These are phyloP conservation scores for Ophiothrix spiculata DNA, from an alignment of 35 echinoderm and acorn worm species.

Conservation along the genomic window DNA sequence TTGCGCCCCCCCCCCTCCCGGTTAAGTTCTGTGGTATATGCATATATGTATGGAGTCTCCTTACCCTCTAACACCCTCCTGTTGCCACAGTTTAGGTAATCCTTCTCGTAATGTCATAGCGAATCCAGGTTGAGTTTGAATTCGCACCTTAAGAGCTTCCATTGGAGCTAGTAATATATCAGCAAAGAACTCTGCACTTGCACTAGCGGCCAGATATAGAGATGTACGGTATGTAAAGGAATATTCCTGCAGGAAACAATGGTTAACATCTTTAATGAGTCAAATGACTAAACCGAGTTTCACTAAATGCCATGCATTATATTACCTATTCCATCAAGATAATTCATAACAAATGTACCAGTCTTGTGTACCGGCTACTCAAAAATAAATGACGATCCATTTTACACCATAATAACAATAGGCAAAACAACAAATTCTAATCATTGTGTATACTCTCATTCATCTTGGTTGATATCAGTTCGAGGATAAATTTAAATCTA, in stretches of 20 bases:
- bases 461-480: too few species aligned
- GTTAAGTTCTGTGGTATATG: too few species aligned
- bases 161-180: conserved; percentile 94
- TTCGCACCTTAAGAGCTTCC: conserved; percentile 89
- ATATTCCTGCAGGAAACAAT: conserved; percentile 15
- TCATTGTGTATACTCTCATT: too few species aligned
- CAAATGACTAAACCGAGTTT: not conserved
- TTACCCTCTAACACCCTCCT: conserved; percentile 86
- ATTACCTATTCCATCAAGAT: not conserved
- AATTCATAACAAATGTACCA: not conserved
- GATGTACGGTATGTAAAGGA: conserved; percentile 82
- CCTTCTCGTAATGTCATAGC: conserved; percentile 77
- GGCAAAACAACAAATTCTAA: too few species aligned
- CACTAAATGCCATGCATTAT: not conserved
- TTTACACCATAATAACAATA: too few species aligned
- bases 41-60: too few species aligned
- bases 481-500: too few species aligned
- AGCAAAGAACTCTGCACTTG: too few species aligned
- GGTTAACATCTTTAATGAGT: not conserved
- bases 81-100: conserved; percentile 65
- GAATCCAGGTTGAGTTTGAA: conserved; percentile 83
- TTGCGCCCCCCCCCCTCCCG: too few species aligned
- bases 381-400: too few species aligned
- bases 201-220: too few species aligned
- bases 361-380: too few species aligned